Percentiles rank a stretch among this genome's conserved stretches.
Evolutionary conservation across 1,140 invertebrate species (phyloP).

Genomic region (Berghia stephanieae): DNA sequence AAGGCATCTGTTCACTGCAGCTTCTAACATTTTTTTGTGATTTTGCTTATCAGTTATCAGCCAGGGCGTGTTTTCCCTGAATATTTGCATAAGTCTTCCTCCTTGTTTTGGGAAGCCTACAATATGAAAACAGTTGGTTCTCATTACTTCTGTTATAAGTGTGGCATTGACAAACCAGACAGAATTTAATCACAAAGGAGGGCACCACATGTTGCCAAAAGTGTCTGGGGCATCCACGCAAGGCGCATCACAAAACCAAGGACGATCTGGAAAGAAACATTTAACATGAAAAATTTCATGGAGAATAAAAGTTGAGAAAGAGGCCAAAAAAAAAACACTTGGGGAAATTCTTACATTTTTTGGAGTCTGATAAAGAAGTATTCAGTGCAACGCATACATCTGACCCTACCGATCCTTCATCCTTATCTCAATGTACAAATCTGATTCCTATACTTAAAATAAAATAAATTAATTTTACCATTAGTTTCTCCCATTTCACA

Average conservation of each 20-base stretch:
- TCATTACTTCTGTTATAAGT: too few relatives aligned
- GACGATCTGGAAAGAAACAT: conserved; percentile 54
- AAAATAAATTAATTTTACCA: too few relatives aligned
- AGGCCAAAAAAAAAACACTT: not conserved
- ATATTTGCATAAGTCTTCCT: too few relatives aligned
- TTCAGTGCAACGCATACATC: not conserved
- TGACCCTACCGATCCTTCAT: not conserved
- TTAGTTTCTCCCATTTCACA: too few relatives aligned
- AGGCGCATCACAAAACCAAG: conserved; percentile 64
- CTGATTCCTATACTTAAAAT: not conserved
- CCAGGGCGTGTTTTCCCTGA: too few relatives aligned
- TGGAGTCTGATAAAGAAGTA: not conserved
- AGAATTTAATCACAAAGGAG: too few relatives aligned
- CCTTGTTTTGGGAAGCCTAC: too few relatives aligned
- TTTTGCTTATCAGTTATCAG: too few relatives aligned
- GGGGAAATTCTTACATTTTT: not conserved
- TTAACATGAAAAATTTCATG: not conserved
- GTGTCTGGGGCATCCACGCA: conserved; percentile 59
- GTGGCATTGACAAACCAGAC: too few relatives aligned
- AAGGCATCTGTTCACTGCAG: too few relatives aligned
- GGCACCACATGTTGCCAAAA: conserved; percentile 62
- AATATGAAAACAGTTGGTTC: too few relatives aligned
- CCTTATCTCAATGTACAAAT: not conserved
- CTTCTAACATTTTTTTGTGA: too few relatives aligned
- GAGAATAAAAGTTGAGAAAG: not conserved